Evolutionary conservation across 2,888 invertebrate genomes (phyloP).

Genomic region (Tenthredo livida): DNA sequence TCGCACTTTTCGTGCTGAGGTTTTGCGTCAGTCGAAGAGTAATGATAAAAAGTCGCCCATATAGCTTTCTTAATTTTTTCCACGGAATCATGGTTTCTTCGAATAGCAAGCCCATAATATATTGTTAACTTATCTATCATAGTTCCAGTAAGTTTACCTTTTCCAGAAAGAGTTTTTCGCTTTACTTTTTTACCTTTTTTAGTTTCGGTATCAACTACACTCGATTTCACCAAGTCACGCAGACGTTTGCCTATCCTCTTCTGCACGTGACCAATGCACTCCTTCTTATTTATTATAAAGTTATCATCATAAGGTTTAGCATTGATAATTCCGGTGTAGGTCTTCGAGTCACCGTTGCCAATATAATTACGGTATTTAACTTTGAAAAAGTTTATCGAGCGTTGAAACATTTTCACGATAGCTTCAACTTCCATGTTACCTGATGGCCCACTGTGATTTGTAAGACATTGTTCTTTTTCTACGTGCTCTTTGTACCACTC

Average conservation of each 20-base stretch:
- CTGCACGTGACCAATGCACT: not conserved
- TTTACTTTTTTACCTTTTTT: not conserved
- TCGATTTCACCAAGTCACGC: not conserved
- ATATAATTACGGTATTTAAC: not conserved
- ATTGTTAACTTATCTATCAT: constrained; percentile 57
- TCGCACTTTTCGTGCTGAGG: constrained; percentile 66
- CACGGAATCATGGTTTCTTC: constrained; percentile 49
- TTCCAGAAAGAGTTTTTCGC: not conserved
- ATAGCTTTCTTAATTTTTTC: constrained; percentile 66
- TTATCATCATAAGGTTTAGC: not conserved
- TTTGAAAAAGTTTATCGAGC: not conserved
- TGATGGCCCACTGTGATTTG: too few relatives aligned
- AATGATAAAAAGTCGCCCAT: constrained; percentile 68
- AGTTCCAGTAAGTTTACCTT: constrained; percentile 52
- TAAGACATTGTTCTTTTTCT: not conserved
- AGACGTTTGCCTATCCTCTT: not conserved
- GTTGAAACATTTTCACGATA: not conserved
- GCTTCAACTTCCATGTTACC: too few relatives aligned
- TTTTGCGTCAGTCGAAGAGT: constrained; percentile 66
- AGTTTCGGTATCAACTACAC: not conserved
- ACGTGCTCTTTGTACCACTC: not conserved
- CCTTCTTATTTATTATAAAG: not conserved
- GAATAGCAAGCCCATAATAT: constrained; percentile 55
- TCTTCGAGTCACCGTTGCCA: not conserved
- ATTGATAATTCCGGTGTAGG: not conserved